A percentile compares a stretch with the other conserved stretches of the same genome.
phyloP scores from a whole-genome alignment of 2,888 invertebrate species.

The Agrenia bidenticulata region DNA sequence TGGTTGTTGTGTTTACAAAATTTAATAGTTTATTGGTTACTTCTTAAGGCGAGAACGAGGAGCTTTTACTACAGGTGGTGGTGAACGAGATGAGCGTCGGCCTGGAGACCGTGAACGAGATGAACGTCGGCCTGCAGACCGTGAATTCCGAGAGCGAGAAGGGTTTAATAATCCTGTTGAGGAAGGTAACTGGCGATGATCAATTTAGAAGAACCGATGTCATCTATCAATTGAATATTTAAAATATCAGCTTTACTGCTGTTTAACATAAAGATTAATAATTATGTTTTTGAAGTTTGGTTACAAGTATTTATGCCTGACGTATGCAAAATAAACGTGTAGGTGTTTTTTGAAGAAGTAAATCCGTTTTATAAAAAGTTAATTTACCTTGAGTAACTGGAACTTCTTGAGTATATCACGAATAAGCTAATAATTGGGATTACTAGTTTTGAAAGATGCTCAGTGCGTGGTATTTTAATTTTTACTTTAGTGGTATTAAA shows the following conservation, averaged over 20 bases:
- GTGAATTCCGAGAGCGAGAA: slow-evolving; percentile 4
- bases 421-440: no score
- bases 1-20: not conserved
- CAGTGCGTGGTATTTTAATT: no score
- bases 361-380: slow-evolving; percentile 6
- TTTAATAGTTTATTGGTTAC: no score
- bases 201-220: slow-evolving; percentile 20
- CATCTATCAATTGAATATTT: slow-evolving; percentile 21
- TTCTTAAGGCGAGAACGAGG: no score
- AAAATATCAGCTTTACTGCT: not conserved
- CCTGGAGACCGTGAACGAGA: slow-evolving; percentile 4
- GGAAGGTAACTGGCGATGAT: slow-evolving; percentile 39
- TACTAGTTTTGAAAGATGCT: no score
- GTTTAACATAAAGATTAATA: not conserved
- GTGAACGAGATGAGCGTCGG: slow-evolving; percentile 8
- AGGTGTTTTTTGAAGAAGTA: not conserved
- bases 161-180: slow-evolving; percentile 8
- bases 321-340: slow-evolving; percentile 17
- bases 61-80: no score
- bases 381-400: no score
- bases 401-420: no score
- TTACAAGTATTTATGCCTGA: slow-evolving; percentile 18
- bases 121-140: not conserved
- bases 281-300: slow-evolving; percentile 8
- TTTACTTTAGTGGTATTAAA: no score